Evolutionary conservation across 2,113 vertebrate genomes (phyloP), one percentile per base, ranked within the genome.

Genomic region (Amazona vittata): DNA sequence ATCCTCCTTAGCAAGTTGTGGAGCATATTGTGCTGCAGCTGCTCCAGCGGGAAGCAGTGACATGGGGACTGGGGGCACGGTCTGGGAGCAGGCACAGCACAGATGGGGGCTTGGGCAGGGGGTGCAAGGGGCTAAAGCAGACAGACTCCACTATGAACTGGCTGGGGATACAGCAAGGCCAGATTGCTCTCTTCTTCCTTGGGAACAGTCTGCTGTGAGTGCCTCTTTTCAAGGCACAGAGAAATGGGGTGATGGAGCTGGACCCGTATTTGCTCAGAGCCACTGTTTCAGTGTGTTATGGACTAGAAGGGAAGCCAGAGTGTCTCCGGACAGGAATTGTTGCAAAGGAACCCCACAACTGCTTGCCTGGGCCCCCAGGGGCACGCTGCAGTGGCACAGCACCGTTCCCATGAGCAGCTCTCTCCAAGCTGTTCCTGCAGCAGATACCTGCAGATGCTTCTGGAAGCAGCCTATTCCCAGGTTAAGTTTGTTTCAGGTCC

Each of bases 21-120:
- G 73, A 95, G 49, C 92, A 71, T 89, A 96, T 94, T 94, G 71
- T 80, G 86, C 74, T 74, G 83, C 85, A 92, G 92, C 69, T 80
- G 93, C 82, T 55, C 28, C 67, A 73, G 87, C 50, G 73, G 86
- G 50, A 26, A 83, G 68, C 0, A 0, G 77, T 19, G 64, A 43
- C 59, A 41, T 2, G 15, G 82, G 35, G 24, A 68, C 37, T 0
- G 2, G 49, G 46, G 25, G 8, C 35, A 80, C 0, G 1, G 21
- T 70, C 59, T 0, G 1, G 52, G 60, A 47, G 33, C n/a, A 35
- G 60, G 68, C 70, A 81, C 49, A 74, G 64, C 68, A 37, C 80
- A 78, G 85, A 43, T 37, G 64, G 28, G 33, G 65, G 44, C n/a
- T 46, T 43, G 77, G 50, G 47, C 39, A 65, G 25, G 14, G 62